A percentile compares a stretch with the other conserved stretches of the same genome.
phyloP scores from a whole-genome alignment of 2,797 vertebrate genomes.

The Malacoraja senta region DNA sequence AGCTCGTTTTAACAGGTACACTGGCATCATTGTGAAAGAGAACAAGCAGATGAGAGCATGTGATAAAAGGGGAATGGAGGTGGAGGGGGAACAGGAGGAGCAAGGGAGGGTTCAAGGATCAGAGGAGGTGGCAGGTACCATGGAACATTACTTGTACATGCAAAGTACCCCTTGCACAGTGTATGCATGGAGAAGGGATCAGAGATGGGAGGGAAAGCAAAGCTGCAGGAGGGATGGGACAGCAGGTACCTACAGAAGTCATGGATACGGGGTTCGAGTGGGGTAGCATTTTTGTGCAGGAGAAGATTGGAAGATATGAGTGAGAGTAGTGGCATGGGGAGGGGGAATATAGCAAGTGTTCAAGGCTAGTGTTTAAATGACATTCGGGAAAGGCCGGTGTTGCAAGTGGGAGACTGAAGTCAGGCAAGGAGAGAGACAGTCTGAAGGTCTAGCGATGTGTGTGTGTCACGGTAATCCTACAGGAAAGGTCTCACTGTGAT shows the following conservation, averaged over 20 bases:
- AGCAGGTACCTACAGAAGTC: background rate
- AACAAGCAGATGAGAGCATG: background rate
- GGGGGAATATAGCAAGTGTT: background rate
- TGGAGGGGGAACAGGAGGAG: background rate
- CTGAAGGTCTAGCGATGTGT: too few species aligned
- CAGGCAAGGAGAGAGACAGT: background rate
- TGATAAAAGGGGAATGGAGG: background rate
- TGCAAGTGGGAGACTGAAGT: background rate
- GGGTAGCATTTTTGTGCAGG: too few species aligned
- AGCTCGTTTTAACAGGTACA: background rate
- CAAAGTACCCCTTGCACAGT: too few species aligned
- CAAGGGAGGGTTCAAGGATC: fast-evolving
- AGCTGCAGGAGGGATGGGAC: background rate
- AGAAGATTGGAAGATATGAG: background rate
- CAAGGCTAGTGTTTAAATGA: background rate
- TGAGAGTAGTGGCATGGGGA: background rate
- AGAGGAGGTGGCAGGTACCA: background rate
- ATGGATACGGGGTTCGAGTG: background rate
- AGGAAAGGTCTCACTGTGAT: too few species aligned
- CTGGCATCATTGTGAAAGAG: background rate
- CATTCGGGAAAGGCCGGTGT: too few species aligned
- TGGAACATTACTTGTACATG: too few species aligned
- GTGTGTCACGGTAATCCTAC: too few species aligned
- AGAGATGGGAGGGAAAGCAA: background rate
- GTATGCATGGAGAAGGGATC: too few species aligned